Conservation (phyloP, 2,113 vertebrate species). For the Cyanocitta stelleri region DNA sequence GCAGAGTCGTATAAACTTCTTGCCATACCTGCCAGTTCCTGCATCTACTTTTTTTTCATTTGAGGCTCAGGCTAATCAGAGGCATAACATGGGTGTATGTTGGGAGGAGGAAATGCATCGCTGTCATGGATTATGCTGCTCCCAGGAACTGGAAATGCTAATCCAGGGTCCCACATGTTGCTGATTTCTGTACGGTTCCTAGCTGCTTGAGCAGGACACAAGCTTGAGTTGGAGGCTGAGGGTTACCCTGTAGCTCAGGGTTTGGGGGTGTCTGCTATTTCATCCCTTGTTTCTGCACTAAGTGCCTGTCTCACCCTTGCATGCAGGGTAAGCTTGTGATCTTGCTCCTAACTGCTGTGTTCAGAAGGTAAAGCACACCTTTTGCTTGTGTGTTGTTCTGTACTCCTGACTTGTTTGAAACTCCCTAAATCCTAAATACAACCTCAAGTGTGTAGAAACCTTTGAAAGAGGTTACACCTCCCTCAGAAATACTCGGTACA, state of each 20-base stretch:
- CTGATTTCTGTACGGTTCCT: rapidly evolving
- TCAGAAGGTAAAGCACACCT: background rate
- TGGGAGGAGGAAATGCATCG: rapidly evolving
- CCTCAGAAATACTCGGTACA: background rate
- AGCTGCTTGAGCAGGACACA: background rate
- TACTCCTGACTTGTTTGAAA: background rate
- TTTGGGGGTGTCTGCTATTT: background rate
- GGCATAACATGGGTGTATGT: background rate
- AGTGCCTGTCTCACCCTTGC: background rate
- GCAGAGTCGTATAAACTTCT: background rate
- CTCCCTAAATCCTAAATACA: background rate
- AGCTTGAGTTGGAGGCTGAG: background rate
- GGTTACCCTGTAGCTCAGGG: background rate
- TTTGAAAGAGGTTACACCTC: background rate
- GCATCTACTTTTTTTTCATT: background rate
- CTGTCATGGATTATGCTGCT: background rate
- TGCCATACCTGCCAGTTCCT: background rate
- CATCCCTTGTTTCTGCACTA: background rate
- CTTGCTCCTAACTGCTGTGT: background rate
- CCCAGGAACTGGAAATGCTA: background rate
- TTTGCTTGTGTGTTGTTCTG: background rate
- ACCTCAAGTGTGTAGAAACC: background rate
- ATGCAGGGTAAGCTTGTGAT: background rate
- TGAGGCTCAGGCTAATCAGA: background rate
- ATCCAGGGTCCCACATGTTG: background rate